These are phyloP conservation scores for Cuniculus paca DNA, from an alignment of 2,797 vertebrate genomes.

Conservation along the genomic window DNA sequence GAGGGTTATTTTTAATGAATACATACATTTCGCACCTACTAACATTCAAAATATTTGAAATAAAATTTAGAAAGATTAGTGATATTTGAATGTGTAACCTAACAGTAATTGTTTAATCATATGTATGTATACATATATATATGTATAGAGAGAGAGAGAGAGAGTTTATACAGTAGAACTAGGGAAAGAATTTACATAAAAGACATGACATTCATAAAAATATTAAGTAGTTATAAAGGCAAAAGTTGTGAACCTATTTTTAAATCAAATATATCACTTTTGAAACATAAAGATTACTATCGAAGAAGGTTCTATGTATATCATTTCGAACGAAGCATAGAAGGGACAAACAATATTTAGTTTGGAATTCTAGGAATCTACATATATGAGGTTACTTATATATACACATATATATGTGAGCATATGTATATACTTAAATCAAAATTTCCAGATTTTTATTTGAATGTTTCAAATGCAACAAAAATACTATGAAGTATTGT, in stretches of 20 bases:
- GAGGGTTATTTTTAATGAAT: background rate
- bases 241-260: slow-evolving; percentile 81
- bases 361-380: background rate
- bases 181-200: slow-evolving; percentile 15
- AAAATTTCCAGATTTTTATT: background rate
- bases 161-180: slow-evolving; percentile 71
- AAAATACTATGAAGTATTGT: background rate
- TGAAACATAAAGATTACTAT: slow-evolving; percentile 84
- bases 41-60: slow-evolving; percentile 24
- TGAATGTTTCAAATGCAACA: background rate
- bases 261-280: slow-evolving; percentile 83
- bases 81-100: slow-evolving; percentile 14
- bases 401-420: background rate
- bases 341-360: slow-evolving; percentile 33
- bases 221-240: slow-evolving; percentile 80
- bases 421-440: background rate
- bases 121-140: no score
- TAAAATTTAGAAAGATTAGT: slow-evolving; percentile 41
- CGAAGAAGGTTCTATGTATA: slow-evolving; percentile 84
- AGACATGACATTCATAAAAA: slow-evolving; percentile 74
- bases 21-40: background rate
- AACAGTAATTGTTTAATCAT: slow-evolving; percentile 56
- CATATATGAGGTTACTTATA: background rate
- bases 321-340: slow-evolving; percentile 86
- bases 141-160: no score